Evolutionary conservation across 2,888 invertebrate species (phyloP).

Genomic region (Boloria euphrosyne): DNA sequence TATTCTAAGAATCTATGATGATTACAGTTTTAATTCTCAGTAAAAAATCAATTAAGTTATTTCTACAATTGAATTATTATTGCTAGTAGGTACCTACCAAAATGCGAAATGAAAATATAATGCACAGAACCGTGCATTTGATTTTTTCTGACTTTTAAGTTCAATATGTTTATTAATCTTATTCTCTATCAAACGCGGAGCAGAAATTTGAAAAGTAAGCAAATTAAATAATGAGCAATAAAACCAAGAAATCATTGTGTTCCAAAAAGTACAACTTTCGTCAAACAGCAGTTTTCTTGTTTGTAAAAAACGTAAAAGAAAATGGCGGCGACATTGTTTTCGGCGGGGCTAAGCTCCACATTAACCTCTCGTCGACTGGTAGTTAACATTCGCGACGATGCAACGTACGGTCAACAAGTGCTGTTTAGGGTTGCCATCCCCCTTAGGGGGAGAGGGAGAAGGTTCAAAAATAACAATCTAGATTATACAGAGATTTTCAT

Average conservation of each 20-base stretch:
- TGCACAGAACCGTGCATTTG: not conserved
- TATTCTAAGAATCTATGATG: not conserved
- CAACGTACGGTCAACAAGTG: slow-evolving; percentile 56
- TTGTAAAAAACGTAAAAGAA: slow-evolving; percentile 52
- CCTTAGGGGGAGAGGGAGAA: not conserved
- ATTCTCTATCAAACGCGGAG: not conserved
- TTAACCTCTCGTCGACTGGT: slow-evolving; percentile 70
- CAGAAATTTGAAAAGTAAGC: not conserved
- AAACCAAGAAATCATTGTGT: not conserved
- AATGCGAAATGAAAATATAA: not conserved
- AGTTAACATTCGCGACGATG: slow-evolving; percentile 64
- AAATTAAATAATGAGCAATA: slow-evolving; percentile 2
- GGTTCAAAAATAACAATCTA: not conserved
- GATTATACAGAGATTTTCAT: not conserved
- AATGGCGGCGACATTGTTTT: slow-evolving; percentile 64
- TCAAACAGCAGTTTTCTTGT: slow-evolving; percentile 29
- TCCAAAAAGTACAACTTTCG: slow-evolving; percentile 2
- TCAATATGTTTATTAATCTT: too few relatives aligned
- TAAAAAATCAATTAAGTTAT: not conserved
- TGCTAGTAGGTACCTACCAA: not conserved
- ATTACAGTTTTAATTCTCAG: not conserved
- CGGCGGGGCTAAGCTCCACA: slow-evolving; percentile 67
- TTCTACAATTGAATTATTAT: not conserved
- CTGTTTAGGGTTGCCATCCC: slow-evolving; percentile 46
- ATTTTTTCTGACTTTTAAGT: too few relatives aligned